Percentiles rank a stretch among this genome's conserved stretches.
Conservation (phyloP, 2,797 vertebrate species). For the Anolis apletophallus region DNA sequence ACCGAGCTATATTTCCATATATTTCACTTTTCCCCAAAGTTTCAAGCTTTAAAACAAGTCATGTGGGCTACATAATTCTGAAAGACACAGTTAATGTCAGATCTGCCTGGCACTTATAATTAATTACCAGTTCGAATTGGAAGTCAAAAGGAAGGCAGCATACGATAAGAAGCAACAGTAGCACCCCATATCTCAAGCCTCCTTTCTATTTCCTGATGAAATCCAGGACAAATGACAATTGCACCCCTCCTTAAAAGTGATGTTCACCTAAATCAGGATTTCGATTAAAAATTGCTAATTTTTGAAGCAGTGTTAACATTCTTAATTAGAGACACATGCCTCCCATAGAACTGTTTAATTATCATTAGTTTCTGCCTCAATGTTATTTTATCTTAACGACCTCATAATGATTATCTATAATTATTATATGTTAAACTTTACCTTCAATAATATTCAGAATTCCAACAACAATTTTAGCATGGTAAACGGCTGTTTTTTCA, state of each 20-base stretch:
- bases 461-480: too few species aligned
- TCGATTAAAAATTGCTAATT: not conserved
- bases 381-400: too few species aligned
- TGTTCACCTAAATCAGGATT: not conserved
- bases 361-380: too few species aligned
- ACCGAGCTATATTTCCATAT: not conserved
- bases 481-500: too few species aligned
- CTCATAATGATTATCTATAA: too few species aligned
- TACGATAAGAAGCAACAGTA: not conserved
- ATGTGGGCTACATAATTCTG: not conserved
- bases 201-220: not conserved
- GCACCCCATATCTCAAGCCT: not conserved
- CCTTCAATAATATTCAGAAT: too few species aligned
- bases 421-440: too few species aligned
- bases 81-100: not conserved
- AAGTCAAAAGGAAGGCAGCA: not conserved
- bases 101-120: not conserved
- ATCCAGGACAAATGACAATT: too few species aligned
- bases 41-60: slow-evolving; percentile 1
- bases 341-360: too few species aligned
- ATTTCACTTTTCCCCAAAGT: not conserved
- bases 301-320: not conserved
- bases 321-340: not conserved
- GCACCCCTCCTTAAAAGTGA: not conserved
- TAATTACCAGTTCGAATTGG: not conserved